Conservation (phyloP, 37 sponge, comb jelly and placozoan genomes). For the Hexactinellida sp. region DNA sequence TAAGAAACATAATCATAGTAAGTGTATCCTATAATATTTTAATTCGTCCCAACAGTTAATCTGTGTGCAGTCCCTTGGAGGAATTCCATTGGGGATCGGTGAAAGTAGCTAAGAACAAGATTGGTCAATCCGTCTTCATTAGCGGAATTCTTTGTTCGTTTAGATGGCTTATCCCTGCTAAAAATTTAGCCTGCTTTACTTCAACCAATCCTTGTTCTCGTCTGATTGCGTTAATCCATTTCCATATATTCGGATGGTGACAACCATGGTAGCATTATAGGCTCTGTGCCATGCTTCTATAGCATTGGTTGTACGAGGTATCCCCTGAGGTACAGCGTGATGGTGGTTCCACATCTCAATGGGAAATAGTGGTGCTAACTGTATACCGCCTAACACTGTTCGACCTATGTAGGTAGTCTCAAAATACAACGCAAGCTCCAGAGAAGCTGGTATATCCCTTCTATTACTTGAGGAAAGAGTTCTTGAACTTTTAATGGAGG, state of each 20-base stretch:
- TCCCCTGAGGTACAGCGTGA: conserved; percentile 2
- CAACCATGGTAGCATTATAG: neutral
- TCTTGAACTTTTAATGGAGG: neutral
- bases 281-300: conserved; percentile 15
- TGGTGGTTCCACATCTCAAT: conserved; percentile 7
- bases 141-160: neutral
- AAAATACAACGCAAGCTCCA: conserved; percentile 1
- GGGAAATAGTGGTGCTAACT: conserved; percentile 10
- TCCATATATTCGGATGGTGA: conserved; percentile 12
- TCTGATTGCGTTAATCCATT: neutral
- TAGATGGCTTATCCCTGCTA: conserved; percentile 10
- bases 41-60: neutral
- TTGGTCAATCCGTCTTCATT: too few relatives aligned
- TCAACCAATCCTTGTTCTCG: conserved; percentile 13
- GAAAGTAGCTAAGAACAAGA: conserved; percentile 3
- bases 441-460: neutral
- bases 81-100: neutral
- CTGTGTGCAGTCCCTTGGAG: neutral
- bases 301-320: conserved; percentile 12
- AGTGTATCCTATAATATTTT: neutral
- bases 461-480: conserved; percentile 6
- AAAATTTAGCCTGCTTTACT: conserved; percentile 11
- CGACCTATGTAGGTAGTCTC: neutral
- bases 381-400: neutral
- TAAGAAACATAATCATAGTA: neutral